Conservation (phyloP, 2,888 invertebrate genomes). For the Mongoloraphidia duomilia region DNA sequence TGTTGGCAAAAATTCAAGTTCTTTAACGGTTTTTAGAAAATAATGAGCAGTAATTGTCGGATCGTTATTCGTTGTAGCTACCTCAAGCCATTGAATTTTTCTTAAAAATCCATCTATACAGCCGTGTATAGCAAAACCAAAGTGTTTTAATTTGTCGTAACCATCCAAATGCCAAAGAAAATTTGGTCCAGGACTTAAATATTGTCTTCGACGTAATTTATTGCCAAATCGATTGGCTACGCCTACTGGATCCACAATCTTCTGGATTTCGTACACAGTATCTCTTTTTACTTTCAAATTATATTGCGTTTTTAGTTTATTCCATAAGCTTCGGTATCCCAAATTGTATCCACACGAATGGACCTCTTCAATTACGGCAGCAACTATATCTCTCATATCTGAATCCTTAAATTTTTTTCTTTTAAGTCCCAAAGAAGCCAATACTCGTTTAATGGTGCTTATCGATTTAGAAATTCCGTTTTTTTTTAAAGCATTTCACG, state of each 20-base stretch:
- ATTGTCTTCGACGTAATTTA: neutral
- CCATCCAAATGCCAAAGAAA: constrained; percentile 2
- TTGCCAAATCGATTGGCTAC: neutral
- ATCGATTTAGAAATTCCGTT: too few relatives aligned
- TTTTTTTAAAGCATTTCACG: too few relatives aligned
- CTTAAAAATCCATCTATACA: too few relatives aligned
- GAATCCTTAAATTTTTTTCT: too few relatives aligned
- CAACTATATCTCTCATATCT: too few relatives aligned
- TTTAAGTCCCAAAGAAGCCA: too few relatives aligned
- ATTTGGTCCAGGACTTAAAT: neutral
- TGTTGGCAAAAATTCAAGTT: too few relatives aligned
- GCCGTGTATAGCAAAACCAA: constrained; percentile 3
- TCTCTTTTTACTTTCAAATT: neutral
- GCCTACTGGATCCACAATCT: neutral
- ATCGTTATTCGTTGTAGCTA: too few relatives aligned
- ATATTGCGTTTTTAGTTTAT: neutral
- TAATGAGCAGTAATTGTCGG: too few relatives aligned
- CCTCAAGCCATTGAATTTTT: too few relatives aligned
- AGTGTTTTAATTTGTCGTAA: constrained; percentile 1
- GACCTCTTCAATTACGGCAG: neutral
- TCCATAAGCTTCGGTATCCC: neutral
- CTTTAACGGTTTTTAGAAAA: too few relatives aligned
- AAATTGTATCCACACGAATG: neutral
- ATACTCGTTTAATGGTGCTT: too few relatives aligned
- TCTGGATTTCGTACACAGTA: neutral